Evolutionary conservation across 2,113 vertebrate genomes (phyloP), one percentile per base, ranked within the genome.

Genomic region (Thryonomys swinderianus): DNA sequence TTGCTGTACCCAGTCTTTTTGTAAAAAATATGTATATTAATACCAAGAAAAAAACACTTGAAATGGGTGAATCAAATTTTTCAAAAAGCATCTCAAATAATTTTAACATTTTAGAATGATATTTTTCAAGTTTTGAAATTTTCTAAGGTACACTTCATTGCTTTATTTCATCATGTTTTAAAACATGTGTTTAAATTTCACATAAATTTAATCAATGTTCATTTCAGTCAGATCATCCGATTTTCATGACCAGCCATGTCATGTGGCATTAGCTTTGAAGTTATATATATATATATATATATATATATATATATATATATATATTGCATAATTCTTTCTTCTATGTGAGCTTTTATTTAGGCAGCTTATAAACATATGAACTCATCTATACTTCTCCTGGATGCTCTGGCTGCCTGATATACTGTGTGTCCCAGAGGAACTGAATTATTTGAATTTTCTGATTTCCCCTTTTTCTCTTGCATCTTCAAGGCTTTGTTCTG

Each of bases 331-430:
- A 30, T 89, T 85, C n/a, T 51, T 66, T 30, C 34, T 88, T 80
- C 42, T 76, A 7, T 1, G 76, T 30, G 48, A 89, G 34, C 4
- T 51, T 89, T 4, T 48, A 81, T 64, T 59, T 76, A 23, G 93
- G 82, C 92, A 57, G 30, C 2, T 64, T 93, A 81, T 80, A 92
- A 30, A 48, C 66, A 32, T 51, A 45, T 66, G 91, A 88, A 81
- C 73, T 76, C 67, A 64, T 21, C 20, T 67, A 20, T 25, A 91
- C 94, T 67, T 34, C 13, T 82, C 4, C 57, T 95, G 17, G 20
- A 5, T 27, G 34, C 3, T 89, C 4, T 64, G 0, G 64, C 18
- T 67, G n/a, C 80, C 10, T 11, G 34, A 51, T 10, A 20, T n/a
- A 62, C 17, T 61, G 88, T 55, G 27, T 85, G 16, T 51, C 11